These are phyloP conservation scores for Leptopilina drosophilae DNA, from an alignment of 2,888 invertebrate species.

Conservation along the genomic window DNA sequence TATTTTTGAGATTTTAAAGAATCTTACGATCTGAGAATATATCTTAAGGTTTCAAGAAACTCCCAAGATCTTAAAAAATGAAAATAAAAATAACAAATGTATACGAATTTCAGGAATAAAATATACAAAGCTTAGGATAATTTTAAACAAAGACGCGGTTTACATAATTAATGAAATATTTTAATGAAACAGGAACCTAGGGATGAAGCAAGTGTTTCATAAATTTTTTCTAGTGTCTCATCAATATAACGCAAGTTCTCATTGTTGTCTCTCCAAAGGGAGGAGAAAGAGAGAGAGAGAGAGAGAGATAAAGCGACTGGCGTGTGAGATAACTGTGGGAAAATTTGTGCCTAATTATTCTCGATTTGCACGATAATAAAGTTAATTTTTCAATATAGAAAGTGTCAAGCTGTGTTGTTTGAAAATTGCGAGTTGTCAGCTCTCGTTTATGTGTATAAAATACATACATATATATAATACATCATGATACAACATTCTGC, in stretches of 20 bases:
- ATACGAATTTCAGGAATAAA: too few relatives aligned
- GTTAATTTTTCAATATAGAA: slow-evolving; percentile 22
- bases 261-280: slow-evolving; percentile 4
- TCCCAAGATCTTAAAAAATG: too few relatives aligned
- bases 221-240: slow-evolving; percentile 4
- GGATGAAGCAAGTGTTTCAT: slow-evolving; percentile 30
- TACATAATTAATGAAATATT: not conserved
- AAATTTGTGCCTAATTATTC: slow-evolving; percentile 22
- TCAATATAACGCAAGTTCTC: slow-evolving; percentile 31
- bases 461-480: not conserved
- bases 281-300: too few relatives aligned
- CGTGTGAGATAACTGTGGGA: slow-evolving; percentile 17
- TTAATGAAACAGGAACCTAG: not conserved
- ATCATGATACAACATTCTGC: slow-evolving; percentile 13
- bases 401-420: slow-evolving; percentile 10
- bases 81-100: too few relatives aligned
- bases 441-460: not conserved
- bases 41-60: too few relatives aligned
- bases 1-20: too few relatives aligned
- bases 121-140: too few relatives aligned
- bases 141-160: not conserved
- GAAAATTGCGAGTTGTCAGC: slow-evolving; percentile 14
- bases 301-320: not conserved
- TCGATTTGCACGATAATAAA: not conserved
- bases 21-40: too few relatives aligned